Evolutionary conservation across 2,797 vertebrate species (phyloP), one percentile per base, ranked within the genome.

Genomic region (Mormyrus hasselquistii): DNA sequence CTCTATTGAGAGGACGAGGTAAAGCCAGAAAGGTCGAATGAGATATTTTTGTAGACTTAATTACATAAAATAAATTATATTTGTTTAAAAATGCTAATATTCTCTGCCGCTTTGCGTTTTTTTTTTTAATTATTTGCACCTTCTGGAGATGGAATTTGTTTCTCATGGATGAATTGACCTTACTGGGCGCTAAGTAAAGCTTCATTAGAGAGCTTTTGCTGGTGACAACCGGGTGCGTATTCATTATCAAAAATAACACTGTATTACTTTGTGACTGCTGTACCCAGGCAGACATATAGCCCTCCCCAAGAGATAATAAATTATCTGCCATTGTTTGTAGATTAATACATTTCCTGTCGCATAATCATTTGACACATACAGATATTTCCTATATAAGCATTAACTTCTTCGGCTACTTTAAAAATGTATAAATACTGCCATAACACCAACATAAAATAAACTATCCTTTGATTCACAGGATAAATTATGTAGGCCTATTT

Each of bases 221-320:
- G 53, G 53, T 49, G 79, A 59, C 86, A 87, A 69, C 85, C 62
- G 52, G 22, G 52, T 69, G 86, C 85, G 69, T 65, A 82, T 89
- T 53, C 89, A 49, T 38, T 49, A 57, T 76, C 52, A 82, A 86
- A 79, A 84, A 69, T 84, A 89, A 85, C 38, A 47, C 87, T 65
- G 55, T 76, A 79, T 86, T 69, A 88, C 38, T 88, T 59, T 65
- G 82, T 22, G 41, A 69, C 44, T 59, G 41, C 55, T 55, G 22
- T 25, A 50, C 82, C 44, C 47, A 25, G 49, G 49, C 49, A 85
- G 47, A 47, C 82, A 34, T 34, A 41, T 29, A 38, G 34, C 12
- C 29, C 79, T 83, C 47, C 79, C 44, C 47, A 52, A 52, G 47
- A 52, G 44, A 25, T 4, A 83, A 41, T 44, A 47, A 47, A 49